Evolutionary conservation across 92 coral and sea anemone genomes (phyloP).

Genomic region (Chrysogorgia sp.): DNA sequence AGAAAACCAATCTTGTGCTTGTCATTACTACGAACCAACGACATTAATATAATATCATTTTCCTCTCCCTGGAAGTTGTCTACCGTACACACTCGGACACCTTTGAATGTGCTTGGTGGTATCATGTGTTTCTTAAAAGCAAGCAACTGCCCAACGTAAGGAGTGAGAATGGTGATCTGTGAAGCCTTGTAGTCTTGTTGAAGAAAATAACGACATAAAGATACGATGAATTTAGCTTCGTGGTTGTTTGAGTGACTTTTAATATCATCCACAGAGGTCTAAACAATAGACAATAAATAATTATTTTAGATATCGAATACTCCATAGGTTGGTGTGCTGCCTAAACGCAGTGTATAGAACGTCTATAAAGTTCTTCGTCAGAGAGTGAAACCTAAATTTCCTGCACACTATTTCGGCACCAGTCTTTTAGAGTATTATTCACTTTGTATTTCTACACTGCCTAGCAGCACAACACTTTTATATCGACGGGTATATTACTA

Average conservation of each 20-base stretch:
- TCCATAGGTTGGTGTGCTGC: no score
- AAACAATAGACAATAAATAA: not conserved
- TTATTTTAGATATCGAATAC: no score
- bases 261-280: conserved; percentile 86
- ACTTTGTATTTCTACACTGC: no score
- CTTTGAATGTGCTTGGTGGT: conserved; percentile 72
- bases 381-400: no score
- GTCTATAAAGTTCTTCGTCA: no score
- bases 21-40: conserved; percentile 94
- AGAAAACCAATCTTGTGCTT: conserved; percentile 93
- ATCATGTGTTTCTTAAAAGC: conserved; percentile 76
- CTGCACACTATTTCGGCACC: no score
- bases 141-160: conserved; percentile 92
- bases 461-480: no score
- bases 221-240: conserved; percentile 87
- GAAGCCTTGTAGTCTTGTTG: conserved; percentile 83
- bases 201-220: conserved; percentile 86
- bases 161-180: conserved; percentile 85
- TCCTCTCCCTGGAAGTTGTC: conserved; percentile 99
- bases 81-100: conserved; percentile 89
- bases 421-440: no score
- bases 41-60: conserved; percentile 87
- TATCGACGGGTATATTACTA: no score
- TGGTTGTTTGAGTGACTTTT: conserved; percentile 84
- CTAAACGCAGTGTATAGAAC: no score